A percentile compares a stretch with the other conserved stretches of the same genome.
phyloP scores from a whole-genome alignment of 2,797 vertebrate species.

The Onychomys torridus region DNA sequence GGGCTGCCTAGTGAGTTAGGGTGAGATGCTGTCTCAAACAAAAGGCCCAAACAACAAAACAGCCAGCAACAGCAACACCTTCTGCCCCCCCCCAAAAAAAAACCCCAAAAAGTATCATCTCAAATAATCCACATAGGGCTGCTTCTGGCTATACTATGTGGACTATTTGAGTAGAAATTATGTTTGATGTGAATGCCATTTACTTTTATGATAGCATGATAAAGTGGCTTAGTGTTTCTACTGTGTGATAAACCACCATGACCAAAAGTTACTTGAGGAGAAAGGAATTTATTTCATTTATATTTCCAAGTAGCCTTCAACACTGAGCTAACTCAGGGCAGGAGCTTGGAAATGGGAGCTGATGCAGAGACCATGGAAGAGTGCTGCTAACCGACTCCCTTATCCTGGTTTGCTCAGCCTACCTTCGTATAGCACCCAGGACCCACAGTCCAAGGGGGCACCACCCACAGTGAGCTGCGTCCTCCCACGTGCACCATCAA shows the following conservation, averaged over 20 bases:
- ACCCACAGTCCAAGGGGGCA: neutral
- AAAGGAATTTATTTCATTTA: neutral
- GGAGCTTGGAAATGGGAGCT: neutral
- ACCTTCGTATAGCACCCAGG: neutral
- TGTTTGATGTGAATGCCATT: neutral
- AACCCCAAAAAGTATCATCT: neutral
- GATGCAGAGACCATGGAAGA: neutral
- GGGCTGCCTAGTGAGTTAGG: neutral
- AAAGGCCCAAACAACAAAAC: neutral
- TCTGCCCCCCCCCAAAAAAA: neutral
- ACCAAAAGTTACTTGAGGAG: neutral
- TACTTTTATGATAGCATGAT: neutral
- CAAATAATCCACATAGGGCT: neutral
- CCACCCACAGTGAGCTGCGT: neutral
- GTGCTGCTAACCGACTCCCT: neutral
- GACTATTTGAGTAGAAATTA: neutral
- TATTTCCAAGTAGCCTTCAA: neutral
- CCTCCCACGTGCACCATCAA: no score
- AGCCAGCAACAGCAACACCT: neutral
- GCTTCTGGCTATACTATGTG: neutral
- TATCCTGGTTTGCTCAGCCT: neutral
- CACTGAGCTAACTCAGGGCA: neutral
- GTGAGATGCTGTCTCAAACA: neutral
- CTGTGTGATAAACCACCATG: neutral
- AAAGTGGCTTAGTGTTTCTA: neutral